Evolutionary conservation across 2,888 invertebrate genomes (phyloP).

Genomic region (Papilio gigon): DNA sequence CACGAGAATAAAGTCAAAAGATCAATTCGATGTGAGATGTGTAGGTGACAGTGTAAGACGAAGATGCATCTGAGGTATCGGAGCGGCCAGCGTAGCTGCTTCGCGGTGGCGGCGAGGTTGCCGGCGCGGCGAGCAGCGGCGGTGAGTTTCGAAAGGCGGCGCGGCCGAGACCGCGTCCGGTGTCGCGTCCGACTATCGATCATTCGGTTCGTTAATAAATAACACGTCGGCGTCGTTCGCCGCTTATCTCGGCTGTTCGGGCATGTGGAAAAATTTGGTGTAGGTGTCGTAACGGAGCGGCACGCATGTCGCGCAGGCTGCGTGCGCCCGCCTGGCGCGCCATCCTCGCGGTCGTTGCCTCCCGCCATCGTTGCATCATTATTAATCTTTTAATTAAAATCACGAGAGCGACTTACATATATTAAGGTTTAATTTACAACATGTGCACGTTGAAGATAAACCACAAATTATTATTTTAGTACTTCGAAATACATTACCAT

Average conservation of each 20-base stretch:
- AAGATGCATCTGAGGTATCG: conserved; percentile 62
- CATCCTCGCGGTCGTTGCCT: conserved; percentile 71
- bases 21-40: conserved; percentile 57
- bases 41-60: conserved; percentile 61
- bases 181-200: conserved; percentile 82
- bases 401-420: conserved; percentile 45
- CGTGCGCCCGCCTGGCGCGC: conserved; percentile 68
- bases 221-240: conserved; percentile 79
- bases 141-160: conserved; percentile 76
- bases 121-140: conserved; percentile 61
- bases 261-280: conserved; percentile 82
- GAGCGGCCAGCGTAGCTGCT: conserved; percentile 43
- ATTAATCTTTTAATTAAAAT: conserved; percentile 74
- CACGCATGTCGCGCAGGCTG: conserved; percentile 76
- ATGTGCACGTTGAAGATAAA: not conserved
- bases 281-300: conserved; percentile 81
- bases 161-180: conserved; percentile 75
- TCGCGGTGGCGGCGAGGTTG: conserved; percentile 61
- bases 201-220: conserved; percentile 83
- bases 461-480: not conserved
- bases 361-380: conserved; percentile 61
- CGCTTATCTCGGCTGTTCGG: conserved; percentile 80
- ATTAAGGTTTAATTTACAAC: conserved; percentile 36
- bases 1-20: conserved; percentile 49
- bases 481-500: not conserved